Evolutionary conservation across 2,888 invertebrate genomes (phyloP).

Genomic region (Platerodrilus igneus): DNA sequence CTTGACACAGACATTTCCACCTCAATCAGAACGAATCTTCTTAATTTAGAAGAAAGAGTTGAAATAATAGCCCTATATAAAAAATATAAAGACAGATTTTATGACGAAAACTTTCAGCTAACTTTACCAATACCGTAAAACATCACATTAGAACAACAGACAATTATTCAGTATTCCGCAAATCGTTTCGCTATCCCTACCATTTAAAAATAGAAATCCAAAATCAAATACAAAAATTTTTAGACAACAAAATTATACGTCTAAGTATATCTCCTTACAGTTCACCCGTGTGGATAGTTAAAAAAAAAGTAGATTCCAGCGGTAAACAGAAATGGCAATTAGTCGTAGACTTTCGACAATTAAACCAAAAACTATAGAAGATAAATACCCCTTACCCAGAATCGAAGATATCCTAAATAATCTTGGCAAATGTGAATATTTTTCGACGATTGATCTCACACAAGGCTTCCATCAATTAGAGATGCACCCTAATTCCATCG

Average conservation of each 20-base stretch:
- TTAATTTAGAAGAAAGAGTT: constrained; percentile 8
- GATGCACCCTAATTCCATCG: constrained; percentile 11
- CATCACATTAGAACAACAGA: constrained; percentile 12
- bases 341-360: no score
- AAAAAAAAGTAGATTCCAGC: no score
- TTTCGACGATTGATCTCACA: constrained; percentile 19
- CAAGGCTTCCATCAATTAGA: constrained; percentile 33
- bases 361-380: no score
- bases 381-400: no score
- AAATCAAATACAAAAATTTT: constrained; percentile 29
- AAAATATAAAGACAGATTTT: constrained; percentile 7
- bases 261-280: no score
- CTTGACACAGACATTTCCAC: no score
- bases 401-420: no score
- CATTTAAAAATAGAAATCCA: constrained; percentile 34
- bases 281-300: no score
- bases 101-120: constrained; percentile 9
- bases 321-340: no score
- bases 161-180: constrained; percentile 29
- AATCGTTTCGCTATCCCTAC: constrained; percentile 33
- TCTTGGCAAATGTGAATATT: no score
- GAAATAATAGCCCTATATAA: constrained; percentile 6
- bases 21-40: constrained; percentile 10
- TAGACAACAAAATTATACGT: no score
- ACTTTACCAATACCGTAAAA: constrained; percentile 10